phyloP scores from a whole-genome alignment of 2,797 vertebrate genomes.

The Channallabes apus region DNA sequence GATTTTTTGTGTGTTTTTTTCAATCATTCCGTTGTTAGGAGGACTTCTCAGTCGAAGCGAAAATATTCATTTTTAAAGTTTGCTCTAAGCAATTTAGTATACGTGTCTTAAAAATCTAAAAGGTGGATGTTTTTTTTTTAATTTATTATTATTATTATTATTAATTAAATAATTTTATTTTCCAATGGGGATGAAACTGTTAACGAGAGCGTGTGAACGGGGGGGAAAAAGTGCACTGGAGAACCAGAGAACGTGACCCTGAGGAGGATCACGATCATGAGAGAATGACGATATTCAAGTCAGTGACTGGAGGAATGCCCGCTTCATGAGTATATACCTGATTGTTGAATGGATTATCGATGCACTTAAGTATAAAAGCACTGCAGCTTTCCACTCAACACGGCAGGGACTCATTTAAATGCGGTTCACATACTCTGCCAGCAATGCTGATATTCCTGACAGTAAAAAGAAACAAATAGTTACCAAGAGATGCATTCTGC shows the following conservation, averaged over 20 bases:
- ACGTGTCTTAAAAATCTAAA: neutral
- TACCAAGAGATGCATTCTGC: neutral
- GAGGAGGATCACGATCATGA: neutral
- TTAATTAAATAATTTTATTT: neutral
- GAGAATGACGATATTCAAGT: neutral
- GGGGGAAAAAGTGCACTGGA: neutral
- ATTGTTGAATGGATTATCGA: neutral
- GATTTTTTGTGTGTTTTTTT: neutral
- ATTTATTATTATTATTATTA: no score
- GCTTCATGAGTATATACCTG: neutral
- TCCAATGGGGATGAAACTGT: neutral
- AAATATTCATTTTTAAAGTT: constrained; percentile 10
- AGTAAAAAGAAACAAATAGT: neutral
- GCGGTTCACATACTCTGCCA: constrained; percentile 28
- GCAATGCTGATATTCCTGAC: constrained; percentile 18
- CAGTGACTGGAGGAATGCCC: neutral
- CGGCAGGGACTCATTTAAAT: constrained; percentile 28
- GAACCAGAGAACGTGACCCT: constrained; percentile 5
- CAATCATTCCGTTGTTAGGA: neutral
- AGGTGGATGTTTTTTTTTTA: neutral
- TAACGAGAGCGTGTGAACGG: neutral
- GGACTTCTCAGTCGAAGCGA: neutral
- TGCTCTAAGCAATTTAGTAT: neutral
- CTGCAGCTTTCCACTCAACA: constrained; percentile 26
- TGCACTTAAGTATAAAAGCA: constrained; percentile 11